These are phyloP conservation scores for Lasioglossum malachurum DNA, from an alignment of 2,888 invertebrate species.

Conservation along the genomic window DNA sequence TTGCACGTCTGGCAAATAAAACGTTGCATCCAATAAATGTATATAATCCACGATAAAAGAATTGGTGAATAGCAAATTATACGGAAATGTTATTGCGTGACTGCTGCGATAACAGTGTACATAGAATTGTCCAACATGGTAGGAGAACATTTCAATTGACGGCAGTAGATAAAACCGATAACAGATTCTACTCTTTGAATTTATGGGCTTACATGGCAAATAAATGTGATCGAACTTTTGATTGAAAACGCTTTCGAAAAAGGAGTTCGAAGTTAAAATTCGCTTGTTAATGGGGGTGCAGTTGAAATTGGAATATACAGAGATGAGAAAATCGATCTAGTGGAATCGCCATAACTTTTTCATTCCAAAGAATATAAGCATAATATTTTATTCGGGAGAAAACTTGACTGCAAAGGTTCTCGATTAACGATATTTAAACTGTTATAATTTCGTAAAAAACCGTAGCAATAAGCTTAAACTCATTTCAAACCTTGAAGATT, in stretches of 20 bases:
- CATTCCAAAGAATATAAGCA: too few relatives aligned
- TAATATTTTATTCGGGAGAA: too few relatives aligned
- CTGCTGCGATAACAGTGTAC: background rate
- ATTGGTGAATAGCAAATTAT: background rate
- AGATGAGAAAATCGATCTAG: too few relatives aligned
- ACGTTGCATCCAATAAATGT: background rate
- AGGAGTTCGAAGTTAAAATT: background rate
- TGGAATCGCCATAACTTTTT: too few relatives aligned
- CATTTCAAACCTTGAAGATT: too few relatives aligned
- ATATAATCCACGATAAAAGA: background rate
- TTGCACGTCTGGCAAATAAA: background rate
- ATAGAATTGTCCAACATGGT: background rate
- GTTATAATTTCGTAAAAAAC: too few relatives aligned
- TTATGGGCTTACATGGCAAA: background rate
- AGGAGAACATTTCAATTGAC: background rate
- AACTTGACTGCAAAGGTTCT: too few relatives aligned
- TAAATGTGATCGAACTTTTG: background rate
- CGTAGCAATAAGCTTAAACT: too few relatives aligned
- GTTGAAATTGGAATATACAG: background rate
- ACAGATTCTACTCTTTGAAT: background rate
- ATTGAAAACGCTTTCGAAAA: background rate
- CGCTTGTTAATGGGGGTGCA: background rate
- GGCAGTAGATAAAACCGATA: background rate
- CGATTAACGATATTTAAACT: too few relatives aligned
- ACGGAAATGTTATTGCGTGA: constrained; percentile 4